Evolutionary conservation across 2,888 invertebrate genomes (phyloP), one percentile per base, ranked within the genome.

Genomic region (Aquatica leii): DNA sequence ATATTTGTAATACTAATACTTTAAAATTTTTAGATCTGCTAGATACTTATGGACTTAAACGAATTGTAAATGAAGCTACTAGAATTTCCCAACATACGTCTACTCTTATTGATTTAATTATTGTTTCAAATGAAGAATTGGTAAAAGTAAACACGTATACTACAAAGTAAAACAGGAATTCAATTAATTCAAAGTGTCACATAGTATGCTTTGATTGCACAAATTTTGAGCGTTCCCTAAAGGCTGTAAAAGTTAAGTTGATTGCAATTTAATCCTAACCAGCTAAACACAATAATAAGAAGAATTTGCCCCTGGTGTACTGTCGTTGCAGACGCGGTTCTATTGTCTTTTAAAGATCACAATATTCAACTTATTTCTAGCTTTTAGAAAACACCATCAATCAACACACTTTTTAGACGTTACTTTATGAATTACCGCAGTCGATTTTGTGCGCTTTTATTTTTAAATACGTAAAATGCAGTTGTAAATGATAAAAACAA

Each of bases 241-340:
- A 55, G 60, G 34, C 54, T 49, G 40, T 15, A 15, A 3, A 46
- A 53, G 49, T 37, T 54, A 60, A 54, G 54, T 49, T 60, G 60
- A 60, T 60, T 49, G 49, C 60, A 60, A 60, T 60, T 55, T 60
- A 60, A 55, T 55, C 54, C 60, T 54, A 54, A 54, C 46, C 60
- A 54, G 48, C 60, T 55, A 55, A 60, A 60, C 60, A 60, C 54
- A 60, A 54, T 60, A 60, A 60, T 60, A 54, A 60, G 54, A 54
- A 54, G 60, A 60, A 60, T 55, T 54, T 55, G 53, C 50, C 60
- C 60, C 54, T 15, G 53, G 60, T 37, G 53, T 41, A 55, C 54
- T 60, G 60, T 60, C 52, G 54, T 37, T 60, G 54, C 41, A 54
- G 60, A 60, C 60, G 50, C 31, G 54, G 53, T 24, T 40, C 53